These are phyloP conservation scores for Drosophila truncata DNA, from an alignment of 1,140 invertebrate genomes.

Conservation along the genomic window DNA sequence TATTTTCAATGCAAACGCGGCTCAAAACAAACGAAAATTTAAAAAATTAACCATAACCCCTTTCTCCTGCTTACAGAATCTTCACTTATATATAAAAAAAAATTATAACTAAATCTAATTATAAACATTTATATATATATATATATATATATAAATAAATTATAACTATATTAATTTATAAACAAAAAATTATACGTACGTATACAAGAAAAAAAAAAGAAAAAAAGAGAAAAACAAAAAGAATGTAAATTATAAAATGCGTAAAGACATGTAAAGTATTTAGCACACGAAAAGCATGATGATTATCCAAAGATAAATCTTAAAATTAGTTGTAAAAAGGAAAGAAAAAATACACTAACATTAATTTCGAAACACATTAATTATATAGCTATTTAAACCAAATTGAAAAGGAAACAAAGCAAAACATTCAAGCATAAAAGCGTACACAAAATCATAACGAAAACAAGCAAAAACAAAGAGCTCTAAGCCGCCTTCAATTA, in stretches of 20 bases:
- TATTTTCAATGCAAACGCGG: slow-evolving; percentile 54
- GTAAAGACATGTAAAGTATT: slow-evolving; percentile 78
- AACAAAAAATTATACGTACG: slow-evolving; percentile 40
- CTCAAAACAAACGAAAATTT: slow-evolving; percentile 50
- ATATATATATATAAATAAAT: slow-evolving; percentile 38
- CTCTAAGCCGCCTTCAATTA: slow-evolving; percentile 83
- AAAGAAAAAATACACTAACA: slow-evolving; percentile 72
- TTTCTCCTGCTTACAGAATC: slow-evolving; percentile 38
- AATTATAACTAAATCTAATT: neutral
- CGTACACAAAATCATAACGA: slow-evolving; percentile 41
- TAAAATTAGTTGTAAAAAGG: slow-evolving; percentile 79
- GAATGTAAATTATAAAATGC: slow-evolving; percentile 67
- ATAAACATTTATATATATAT: slow-evolving; percentile 33
- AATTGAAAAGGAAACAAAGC: slow-evolving; percentile 53
- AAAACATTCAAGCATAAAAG: slow-evolving; percentile 42
- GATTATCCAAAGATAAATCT: slow-evolving; percentile 77
- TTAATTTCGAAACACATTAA: slow-evolving; percentile 53
- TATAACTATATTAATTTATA: slow-evolving; percentile 53
- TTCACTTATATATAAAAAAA: slow-evolving; percentile 25
- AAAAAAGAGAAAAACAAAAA: slow-evolving; percentile 2
- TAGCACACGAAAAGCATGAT: slow-evolving; percentile 68
- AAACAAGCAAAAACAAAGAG: slow-evolving; percentile 76
- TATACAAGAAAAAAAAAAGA: slow-evolving; percentile 29
- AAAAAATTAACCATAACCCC: slow-evolving; percentile 6
- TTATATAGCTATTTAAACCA: slow-evolving; percentile 73